Conservation (phyloP, 2,888 invertebrate species). For the Hydrotaea diabolus region DNA sequence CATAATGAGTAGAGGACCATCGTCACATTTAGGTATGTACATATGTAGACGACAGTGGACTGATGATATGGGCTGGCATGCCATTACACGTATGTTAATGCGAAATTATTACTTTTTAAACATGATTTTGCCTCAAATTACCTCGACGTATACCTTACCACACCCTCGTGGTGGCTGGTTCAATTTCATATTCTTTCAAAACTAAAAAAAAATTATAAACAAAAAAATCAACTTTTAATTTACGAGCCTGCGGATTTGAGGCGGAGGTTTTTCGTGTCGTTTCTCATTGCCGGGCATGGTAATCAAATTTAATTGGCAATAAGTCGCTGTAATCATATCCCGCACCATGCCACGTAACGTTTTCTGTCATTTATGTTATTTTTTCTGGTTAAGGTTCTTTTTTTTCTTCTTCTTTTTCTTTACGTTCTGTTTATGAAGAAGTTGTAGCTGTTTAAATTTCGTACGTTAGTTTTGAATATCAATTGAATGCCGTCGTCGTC, state of each 20-base stretch:
- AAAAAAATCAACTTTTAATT: background rate
- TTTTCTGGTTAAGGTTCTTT: background rate
- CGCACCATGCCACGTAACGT: background rate
- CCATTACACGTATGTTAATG: background rate
- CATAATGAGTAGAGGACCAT: background rate
- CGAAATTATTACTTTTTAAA: background rate
- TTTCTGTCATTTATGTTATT: constrained; percentile 24
- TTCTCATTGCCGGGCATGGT: background rate
- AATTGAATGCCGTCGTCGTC: background rate
- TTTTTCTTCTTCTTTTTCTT: background rate
- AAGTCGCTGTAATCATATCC: background rate
- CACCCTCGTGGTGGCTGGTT: constrained; percentile 12
- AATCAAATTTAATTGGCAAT: constrained; percentile 26
- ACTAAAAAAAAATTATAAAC: background rate
- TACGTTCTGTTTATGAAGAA: no score
- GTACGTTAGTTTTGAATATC: background rate
- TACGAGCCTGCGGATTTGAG: background rate
- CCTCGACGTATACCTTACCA: background rate
- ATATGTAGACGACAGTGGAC: no score
- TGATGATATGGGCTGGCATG: no score
- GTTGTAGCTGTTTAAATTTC: background rate
- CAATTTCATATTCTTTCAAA: constrained; percentile 23
- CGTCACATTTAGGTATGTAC: constrained; percentile 2
- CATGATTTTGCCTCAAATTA: background rate
- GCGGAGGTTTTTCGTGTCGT: background rate